A percentile compares a stretch with the other conserved stretches of the same genome.
Conservation (phyloP, 2,113 vertebrate species). For the Verasper variegatus region DNA sequence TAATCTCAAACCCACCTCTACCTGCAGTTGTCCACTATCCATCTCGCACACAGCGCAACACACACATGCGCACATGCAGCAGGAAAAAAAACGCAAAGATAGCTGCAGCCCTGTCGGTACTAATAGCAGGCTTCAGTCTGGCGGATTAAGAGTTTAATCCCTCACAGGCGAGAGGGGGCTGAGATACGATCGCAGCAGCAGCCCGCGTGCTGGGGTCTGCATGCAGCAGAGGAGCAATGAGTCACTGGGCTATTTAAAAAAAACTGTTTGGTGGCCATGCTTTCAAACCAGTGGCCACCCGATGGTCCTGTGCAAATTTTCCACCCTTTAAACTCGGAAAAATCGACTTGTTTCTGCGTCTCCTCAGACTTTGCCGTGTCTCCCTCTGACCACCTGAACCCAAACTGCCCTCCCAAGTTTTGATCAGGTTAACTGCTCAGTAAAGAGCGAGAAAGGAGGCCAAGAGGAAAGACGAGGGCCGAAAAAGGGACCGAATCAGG, state of each 20-base stretch:
- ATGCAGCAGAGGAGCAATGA: conserved; percentile 49
- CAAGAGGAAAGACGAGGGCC: not conserved
- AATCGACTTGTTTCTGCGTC: not conserved
- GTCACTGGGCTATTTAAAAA: conserved; percentile 53
- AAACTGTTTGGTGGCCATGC: conserved; percentile 23
- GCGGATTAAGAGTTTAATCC: conserved; percentile 78
- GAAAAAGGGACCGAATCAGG: not conserved
- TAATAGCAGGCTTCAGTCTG: conserved; percentile 64
- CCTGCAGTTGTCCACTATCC: conserved; percentile 31
- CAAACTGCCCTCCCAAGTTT: conserved; percentile 36
- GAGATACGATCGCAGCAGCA: conserved; percentile 66
- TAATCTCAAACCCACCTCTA: conserved; percentile 34
- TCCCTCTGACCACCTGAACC: not conserved
- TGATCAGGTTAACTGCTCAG: conserved; percentile 62
- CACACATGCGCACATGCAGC: conserved; percentile 29
- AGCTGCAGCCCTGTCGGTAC: conserved; percentile 44
- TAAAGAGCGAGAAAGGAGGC: not conserved
- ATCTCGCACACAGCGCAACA: conserved; percentile 12
- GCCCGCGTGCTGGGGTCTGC: conserved; percentile 29
- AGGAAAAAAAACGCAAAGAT: conserved; percentile 49
- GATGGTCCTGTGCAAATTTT: conserved; percentile 7
- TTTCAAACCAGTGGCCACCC: conserved; percentile 23
- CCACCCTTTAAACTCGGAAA: not conserved
- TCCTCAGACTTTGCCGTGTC: not conserved
- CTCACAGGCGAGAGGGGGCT: conserved; percentile 58